phyloP scores from a whole-genome alignment of 37 sponge, comb jelly and placozoan species.

The Aplysina aerophoba region DNA sequence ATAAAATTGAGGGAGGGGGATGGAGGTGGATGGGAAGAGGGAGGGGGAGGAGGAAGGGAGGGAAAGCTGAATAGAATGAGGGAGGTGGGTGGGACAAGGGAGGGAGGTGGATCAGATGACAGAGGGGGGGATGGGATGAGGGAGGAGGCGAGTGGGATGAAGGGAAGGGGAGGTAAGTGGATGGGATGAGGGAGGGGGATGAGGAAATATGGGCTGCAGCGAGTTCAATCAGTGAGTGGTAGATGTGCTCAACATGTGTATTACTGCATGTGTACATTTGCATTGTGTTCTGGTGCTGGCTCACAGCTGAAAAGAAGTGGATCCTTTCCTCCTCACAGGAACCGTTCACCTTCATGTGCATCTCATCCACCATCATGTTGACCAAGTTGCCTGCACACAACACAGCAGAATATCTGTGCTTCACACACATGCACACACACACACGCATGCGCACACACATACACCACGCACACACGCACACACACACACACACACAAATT shows the following conservation, averaged over 20 bases:
- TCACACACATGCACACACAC: slow-evolving; percentile 38
- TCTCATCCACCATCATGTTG: slow-evolving; percentile 14
- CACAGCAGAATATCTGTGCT: neutral
- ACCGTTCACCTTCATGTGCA: neutral
- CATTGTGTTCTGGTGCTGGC: no score
- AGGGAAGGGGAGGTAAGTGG: no score
- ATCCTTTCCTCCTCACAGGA: neutral
- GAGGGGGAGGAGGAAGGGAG: neutral
- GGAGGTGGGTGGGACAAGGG: neutral
- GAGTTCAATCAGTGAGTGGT: no score
- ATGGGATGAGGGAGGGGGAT: no score
- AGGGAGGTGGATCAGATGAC: neutral
- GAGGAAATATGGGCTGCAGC: no score
- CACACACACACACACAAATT: neutral
- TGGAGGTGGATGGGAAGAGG: no score
- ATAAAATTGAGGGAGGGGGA: neutral
- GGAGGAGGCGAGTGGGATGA: no score
- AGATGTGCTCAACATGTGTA: no score
- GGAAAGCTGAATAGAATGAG: neutral
- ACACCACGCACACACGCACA: slow-evolving; percentile 44
- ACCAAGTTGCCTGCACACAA: neutral
- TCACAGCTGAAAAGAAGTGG: slow-evolving; percentile 22
- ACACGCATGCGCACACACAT: no score
- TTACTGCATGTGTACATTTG: no score
- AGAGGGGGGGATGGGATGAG: neutral